A percentile compares a stretch with the other conserved stretches of the same genome.
Evolutionary conservation across 92 coral and sea anemone species (phyloP).

Genomic region (Porites lobata): DNA sequence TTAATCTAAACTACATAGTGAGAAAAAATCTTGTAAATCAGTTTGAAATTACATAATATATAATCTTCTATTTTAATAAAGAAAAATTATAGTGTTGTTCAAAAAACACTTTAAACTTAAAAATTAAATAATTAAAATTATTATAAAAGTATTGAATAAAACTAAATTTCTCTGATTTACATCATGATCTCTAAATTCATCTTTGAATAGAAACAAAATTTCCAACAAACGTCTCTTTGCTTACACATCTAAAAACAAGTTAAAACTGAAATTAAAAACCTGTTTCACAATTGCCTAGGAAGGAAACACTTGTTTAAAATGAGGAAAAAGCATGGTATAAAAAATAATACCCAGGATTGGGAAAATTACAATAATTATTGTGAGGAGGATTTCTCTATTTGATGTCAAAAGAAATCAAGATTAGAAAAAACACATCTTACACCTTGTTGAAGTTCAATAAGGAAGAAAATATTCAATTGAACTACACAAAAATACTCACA

Average conservation of each 20-base stretch:
- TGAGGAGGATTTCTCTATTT: neutral
- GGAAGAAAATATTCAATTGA: neutral
- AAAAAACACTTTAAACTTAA: neutral
- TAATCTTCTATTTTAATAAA: neutral
- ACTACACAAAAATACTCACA: slow-evolving; percentile 9
- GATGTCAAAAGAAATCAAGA: neutral
- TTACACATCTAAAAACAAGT: neutral
- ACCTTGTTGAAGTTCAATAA: neutral
- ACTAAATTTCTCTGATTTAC: neutral
- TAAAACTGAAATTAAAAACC: neutral
- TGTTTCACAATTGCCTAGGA: neutral
- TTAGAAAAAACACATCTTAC: neutral
- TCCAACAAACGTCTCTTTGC: neutral
- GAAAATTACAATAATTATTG: neutral
- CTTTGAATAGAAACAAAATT: neutral
- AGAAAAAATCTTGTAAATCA: neutral
- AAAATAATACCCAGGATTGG: neutral
- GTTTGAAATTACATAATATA: neutral
- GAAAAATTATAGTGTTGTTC: neutral
- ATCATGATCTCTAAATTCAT: neutral
- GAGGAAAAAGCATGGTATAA: neutral
- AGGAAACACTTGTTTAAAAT: neutral
- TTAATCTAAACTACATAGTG: neutral
- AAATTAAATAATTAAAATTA: neutral
- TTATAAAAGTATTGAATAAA: neutral